Evolutionary conservation across 1,140 invertebrate species (phyloP), one percentile per base, ranked within the genome.

Genomic region (Augochlora pura): DNA sequence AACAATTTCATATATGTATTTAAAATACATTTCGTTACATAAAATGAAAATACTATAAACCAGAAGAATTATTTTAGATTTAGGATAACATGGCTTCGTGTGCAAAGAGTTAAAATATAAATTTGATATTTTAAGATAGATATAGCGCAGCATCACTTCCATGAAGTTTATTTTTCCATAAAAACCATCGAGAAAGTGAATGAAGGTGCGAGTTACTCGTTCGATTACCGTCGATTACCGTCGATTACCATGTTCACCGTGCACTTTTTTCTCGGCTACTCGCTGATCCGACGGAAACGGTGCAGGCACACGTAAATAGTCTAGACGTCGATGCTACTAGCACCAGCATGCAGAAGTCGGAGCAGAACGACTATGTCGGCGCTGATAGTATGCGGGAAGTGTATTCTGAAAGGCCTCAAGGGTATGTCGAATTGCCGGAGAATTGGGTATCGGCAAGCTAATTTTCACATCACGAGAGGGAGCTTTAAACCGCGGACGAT

Each of bases 321-420:
- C 27, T 16, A 52, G 21, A n/a, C 21, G 16, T 14, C 46, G 42
- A 71, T 54, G 38, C 42, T 52, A 12, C 63, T 72, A 64, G 10
- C 16, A 57, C n/a, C 23, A 23, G 27, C 12, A 32, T 25, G 23
- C 3, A 21, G 0, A 3, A 7, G 25, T 42, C 16, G 23, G 23
- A 77, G 54, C 39, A 32, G 46, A 39, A 77, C 71, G 76, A 62
- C 68, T 23, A 23, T 57, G 46, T 59, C 67, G 3, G 49, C 64
- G 2, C 59, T 70, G 18, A 68, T 32, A 23, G 54, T 62, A n/a
- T 46, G 14, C 16, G 12, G 32, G 27, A 57, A 14, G 16, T 12
- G 25, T 25, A 23, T 66, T 21, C 21, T 27, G 16, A 72, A 16
- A 8, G 46, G 42, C 9, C 9, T 59, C 14, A 59, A 64, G 32